Evolutionary conservation across 64 coral and sea anemone species (phyloP).

Genomic region (Actinia equina): DNA sequence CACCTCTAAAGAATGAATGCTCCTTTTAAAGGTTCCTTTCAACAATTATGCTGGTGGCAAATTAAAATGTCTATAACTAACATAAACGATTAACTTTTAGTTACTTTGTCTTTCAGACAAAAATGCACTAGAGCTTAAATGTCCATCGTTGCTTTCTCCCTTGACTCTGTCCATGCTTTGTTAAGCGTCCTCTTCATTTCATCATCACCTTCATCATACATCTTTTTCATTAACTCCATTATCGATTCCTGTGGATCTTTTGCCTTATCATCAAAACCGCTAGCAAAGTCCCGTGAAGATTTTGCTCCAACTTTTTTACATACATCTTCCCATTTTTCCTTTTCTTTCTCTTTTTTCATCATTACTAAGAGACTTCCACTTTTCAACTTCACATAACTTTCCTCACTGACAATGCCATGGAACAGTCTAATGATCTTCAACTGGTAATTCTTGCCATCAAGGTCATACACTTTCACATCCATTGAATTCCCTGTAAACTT

Average conservation of each 20-base stretch:
- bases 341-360: conserved; percentile 65
- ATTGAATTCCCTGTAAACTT: conserved; percentile 54
- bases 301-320: conserved; percentile 16
- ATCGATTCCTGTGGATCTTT: conserved; percentile 72
- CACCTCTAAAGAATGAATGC: too few species aligned
- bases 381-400: conserved; percentile 72
- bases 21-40: too few species aligned
- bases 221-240: conserved; percentile 95
- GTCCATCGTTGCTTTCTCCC: conserved; percentile 44
- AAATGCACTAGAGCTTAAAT: too few species aligned
- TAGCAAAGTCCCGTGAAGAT: conserved; percentile 5
- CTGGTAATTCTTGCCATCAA: conserved; percentile 72
- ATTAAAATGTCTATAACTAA: too few species aligned
- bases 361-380: conserved; percentile 54
- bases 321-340: conserved; percentile 62
- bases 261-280: conserved; percentile 20
- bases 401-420: conserved; percentile 49
- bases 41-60: too few species aligned
- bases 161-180: conserved; percentile 80
- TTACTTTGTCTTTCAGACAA: too few species aligned
- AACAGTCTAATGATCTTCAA: conserved; percentile 66
- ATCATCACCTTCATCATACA: conserved; percentile 97
- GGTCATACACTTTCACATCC: conserved; percentile 56
- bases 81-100: too few species aligned
- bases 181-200: conserved; percentile 88